These are phyloP conservation scores for Saxicola maurus DNA, from an alignment of 2,797 vertebrate genomes.

Conservation along the genomic window DNA sequence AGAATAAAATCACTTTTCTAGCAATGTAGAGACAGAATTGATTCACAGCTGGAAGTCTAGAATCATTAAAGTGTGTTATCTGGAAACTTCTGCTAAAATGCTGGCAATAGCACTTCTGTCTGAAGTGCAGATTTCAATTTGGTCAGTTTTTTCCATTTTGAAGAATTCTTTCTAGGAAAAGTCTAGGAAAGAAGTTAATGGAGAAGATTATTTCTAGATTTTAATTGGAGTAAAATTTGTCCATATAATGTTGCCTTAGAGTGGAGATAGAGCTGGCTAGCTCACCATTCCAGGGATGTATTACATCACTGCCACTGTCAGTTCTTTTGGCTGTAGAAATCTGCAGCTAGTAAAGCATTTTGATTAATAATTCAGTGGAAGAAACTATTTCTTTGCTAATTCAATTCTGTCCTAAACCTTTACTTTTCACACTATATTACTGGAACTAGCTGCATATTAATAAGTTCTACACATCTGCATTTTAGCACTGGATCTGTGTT, in stretches of 20 bases:
- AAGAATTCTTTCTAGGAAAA: neutral
- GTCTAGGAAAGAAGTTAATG: neutral
- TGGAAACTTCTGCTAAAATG: neutral
- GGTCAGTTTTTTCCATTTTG: neutral
- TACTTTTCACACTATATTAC: neutral
- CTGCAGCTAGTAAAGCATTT: neutral
- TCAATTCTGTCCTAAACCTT: neutral
- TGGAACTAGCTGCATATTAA: neutral
- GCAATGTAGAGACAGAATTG: neutral
- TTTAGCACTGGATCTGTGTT: neutral
- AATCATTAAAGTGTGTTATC: neutral
- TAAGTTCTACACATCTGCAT: neutral
- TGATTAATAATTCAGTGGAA: neutral
- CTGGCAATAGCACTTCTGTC: neutral
- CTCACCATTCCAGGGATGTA: neutral
- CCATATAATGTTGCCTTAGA: neutral
- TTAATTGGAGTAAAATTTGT: neutral
- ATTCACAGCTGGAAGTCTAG: neutral
- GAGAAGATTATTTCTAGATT: neutral
- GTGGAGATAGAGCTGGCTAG: slow-evolving; percentile 35
- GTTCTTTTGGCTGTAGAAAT: neutral
- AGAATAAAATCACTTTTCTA: neutral
- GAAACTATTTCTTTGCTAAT: neutral
- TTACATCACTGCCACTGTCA: slow-evolving; percentile 2
- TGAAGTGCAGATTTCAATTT: neutral